Conservation (phyloP, 2,113 vertebrate genomes). For the Turdus rufiventris region DNA sequence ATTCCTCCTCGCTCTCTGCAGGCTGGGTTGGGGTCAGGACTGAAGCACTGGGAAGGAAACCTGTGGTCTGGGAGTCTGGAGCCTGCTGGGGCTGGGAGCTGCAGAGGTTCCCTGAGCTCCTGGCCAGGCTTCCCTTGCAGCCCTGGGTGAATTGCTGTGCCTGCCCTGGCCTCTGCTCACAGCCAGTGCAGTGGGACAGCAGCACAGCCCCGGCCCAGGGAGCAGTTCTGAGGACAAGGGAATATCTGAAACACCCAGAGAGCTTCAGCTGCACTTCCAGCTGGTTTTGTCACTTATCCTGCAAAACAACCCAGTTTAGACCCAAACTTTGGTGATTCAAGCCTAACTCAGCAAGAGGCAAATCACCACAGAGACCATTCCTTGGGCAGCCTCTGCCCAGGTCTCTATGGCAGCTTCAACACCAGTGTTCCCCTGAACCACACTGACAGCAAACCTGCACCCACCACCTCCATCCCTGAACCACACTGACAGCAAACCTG, state of each 20-base stretch:
- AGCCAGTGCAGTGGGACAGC: rapidly evolving
- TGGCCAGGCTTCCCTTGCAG: neutral
- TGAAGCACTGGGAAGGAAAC: neutral
- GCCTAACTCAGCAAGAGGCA: neutral
- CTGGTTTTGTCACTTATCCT: neutral
- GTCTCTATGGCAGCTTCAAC: neutral
- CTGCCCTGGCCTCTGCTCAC: rapidly evolving
- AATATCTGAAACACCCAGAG: neutral
- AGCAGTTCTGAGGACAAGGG: neutral
- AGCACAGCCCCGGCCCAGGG: rapidly evolving
- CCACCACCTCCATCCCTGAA: neutral
- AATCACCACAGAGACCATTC: neutral
- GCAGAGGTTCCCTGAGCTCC: neutral
- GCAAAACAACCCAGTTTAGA: neutral
- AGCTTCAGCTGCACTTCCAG: neutral
- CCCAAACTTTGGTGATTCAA: neutral
- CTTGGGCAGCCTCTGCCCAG: neutral
- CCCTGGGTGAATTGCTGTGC: neutral
- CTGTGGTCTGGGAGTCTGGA: neutral
- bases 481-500: neutral
- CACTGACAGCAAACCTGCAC: neutral
- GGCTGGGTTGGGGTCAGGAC: neutral
- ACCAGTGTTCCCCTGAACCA: neutral
- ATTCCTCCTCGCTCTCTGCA: neutral
- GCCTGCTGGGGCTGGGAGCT: neutral